phyloP scores from a whole-genome alignment of 2,113 vertebrate genomes.

The Phocoena phocoena region DNA sequence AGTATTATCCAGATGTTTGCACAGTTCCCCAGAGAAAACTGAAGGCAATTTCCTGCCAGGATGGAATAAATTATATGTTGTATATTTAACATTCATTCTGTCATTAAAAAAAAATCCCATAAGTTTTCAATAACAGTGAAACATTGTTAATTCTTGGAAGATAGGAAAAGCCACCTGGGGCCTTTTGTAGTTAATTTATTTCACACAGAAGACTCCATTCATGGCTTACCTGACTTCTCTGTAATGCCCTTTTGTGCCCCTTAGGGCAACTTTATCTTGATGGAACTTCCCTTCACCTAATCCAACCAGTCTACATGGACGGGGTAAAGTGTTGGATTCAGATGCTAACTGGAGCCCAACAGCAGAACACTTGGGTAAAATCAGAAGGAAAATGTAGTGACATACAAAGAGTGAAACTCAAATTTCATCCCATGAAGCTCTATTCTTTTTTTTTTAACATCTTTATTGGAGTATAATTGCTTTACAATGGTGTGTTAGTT shows the following conservation, averaged over 20 bases:
- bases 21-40: constrained; percentile 62
- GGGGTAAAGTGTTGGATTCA: not conserved
- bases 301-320: not conserved
- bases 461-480: too few relatives aligned
- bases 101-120: constrained; percentile 59
- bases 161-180: constrained; percentile 55
- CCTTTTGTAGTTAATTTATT: constrained; percentile 63
- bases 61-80: constrained; percentile 67
- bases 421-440: not conserved
- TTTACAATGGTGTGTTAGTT: too few relatives aligned
- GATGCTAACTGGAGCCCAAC: not conserved
- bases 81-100: constrained; percentile 59
- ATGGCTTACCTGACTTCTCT: constrained; percentile 34
- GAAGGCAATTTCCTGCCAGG: constrained; percentile 61
- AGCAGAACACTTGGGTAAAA: not conserved
- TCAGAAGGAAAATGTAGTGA: not conserved
- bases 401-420: not conserved
- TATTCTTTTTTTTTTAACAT: not conserved
- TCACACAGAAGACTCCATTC: constrained; percentile 53
- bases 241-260: not conserved
- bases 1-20: constrained; percentile 74
- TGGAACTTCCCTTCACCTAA: constrained; percentile 7
- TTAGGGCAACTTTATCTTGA: constrained; percentile 44
- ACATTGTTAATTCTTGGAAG: constrained; percentile 71
- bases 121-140: constrained; percentile 64